Percentiles rank a stretch among this genome's conserved stretches.
Evolutionary conservation across 2,797 vertebrate genomes (phyloP).

Genomic region (Spea hammondii): DNA sequence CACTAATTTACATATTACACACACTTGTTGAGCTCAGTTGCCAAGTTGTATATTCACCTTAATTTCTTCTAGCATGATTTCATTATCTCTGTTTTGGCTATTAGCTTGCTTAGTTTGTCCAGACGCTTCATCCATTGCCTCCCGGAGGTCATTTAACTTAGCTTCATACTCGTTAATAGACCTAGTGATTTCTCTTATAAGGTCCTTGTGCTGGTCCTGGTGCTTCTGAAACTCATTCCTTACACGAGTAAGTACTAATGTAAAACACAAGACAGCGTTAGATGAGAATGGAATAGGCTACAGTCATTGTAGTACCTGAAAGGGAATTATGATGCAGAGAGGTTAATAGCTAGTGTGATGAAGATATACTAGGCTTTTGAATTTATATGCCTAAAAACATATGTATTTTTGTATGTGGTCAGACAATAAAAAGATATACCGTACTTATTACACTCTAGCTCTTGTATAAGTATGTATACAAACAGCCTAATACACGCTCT

Average conservation of each 20-base stretch:
- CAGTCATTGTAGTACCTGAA: too few relatives aligned
- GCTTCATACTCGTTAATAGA: slow-evolving; percentile 74
- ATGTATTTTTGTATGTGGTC: too few relatives aligned
- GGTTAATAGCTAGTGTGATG: too few relatives aligned
- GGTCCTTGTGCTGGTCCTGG: slow-evolving; percentile 69
- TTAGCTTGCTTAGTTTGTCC: slow-evolving; percentile 76
- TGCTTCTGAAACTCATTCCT: slow-evolving; percentile 74
- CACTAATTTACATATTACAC: too few relatives aligned
- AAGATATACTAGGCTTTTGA: too few relatives aligned
- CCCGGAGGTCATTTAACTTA: slow-evolving; percentile 80
- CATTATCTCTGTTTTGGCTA: slow-evolving; percentile 76
- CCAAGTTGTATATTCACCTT: slow-evolving; percentile 70
- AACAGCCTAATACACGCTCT: too few relatives aligned
- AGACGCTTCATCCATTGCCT: slow-evolving; percentile 71
- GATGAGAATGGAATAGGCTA: not conserved
- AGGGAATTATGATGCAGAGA: too few relatives aligned
- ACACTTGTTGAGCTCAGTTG: too few relatives aligned
- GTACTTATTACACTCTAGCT: too few relatives aligned
- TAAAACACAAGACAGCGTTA: not conserved
- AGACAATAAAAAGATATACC: too few relatives aligned
- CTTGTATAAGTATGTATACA: too few relatives aligned
- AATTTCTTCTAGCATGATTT: slow-evolving; percentile 69
- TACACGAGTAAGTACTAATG: slow-evolving; percentile 79
- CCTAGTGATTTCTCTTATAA: slow-evolving; percentile 69
- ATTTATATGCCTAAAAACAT: too few relatives aligned